Evolutionary conservation across 2,888 invertebrate species (phyloP).

Genomic region (Siphlonurus alternatus): DNA sequence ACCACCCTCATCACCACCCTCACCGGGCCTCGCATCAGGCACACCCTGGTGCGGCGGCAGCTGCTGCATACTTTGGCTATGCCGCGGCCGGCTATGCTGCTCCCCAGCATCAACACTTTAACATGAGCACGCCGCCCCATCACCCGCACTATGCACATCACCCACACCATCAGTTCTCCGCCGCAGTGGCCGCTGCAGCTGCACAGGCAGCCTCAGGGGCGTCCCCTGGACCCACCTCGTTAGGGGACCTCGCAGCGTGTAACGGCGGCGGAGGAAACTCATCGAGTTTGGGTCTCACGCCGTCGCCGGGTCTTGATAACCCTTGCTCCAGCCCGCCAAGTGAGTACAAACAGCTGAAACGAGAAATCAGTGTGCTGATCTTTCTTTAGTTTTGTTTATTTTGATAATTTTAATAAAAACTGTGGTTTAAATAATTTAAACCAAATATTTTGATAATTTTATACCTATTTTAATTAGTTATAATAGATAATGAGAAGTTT

Average conservation of each 20-base stretch:
- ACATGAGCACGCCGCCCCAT: background rate
- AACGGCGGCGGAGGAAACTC: background rate
- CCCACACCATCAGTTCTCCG: background rate
- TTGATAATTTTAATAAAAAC: no score
- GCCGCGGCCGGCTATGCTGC: background rate
- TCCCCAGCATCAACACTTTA: background rate
- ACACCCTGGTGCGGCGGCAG: background rate
- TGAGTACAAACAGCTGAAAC: background rate
- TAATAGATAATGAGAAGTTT: no score
- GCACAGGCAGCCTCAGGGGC: background rate
- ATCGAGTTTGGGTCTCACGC: background rate
- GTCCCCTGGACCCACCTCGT: background rate
- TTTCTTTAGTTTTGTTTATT: no score
- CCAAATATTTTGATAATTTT: no score
- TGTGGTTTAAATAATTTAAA: no score
- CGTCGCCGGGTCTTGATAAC: background rate
- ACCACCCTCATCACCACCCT: slow-evolving; percentile 31
- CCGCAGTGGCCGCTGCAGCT: background rate
- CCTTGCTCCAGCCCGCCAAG: background rate
- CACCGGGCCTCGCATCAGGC: slow-evolving; percentile 6
- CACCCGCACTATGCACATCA: slow-evolving; percentile 1
- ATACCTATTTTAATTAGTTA: no score
- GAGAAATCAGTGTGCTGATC: background rate
- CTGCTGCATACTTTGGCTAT: background rate
- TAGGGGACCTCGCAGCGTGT: background rate